Evolutionary conservation across 1,140 invertebrate genomes (phyloP).

Genomic region (Drepana arcuata): DNA sequence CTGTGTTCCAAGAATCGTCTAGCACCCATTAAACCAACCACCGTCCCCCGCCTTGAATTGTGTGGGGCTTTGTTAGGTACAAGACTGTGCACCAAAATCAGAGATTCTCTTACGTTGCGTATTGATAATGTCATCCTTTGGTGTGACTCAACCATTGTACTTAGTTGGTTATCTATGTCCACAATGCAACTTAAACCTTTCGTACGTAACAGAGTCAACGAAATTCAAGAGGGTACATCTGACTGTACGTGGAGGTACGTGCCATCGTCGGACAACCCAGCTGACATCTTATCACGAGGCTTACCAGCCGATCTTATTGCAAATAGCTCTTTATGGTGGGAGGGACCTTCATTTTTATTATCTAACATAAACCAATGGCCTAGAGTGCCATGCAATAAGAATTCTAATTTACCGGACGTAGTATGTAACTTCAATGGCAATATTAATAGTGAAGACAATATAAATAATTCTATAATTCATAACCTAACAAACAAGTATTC

Average conservation of each 20-base stretch:
- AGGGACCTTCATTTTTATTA: too few species aligned
- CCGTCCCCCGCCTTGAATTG: slow-evolving; percentile 7
- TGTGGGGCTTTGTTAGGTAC: slow-evolving; percentile 11
- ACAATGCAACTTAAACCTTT: slow-evolving; percentile 25
- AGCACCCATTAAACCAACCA: slow-evolving; percentile 6
- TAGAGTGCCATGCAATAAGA: too few species aligned
- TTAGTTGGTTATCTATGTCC: slow-evolving; percentile 30
- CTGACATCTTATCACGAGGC: slow-evolving; percentile 2
- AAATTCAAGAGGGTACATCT: slow-evolving; percentile 34
- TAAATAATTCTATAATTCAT: too few species aligned
- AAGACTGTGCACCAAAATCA: slow-evolving; percentile 9
- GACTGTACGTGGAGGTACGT: slow-evolving; percentile 2
- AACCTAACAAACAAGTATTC: too few species aligned
- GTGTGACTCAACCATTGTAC: slow-evolving; percentile 22
- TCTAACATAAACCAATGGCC: too few species aligned
- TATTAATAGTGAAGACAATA: too few species aligned
- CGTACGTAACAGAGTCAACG: slow-evolving; percentile 33
- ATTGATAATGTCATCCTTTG: too few species aligned
- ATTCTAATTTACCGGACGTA: too few species aligned
- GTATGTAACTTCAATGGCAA: too few species aligned
- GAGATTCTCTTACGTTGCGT: too few species aligned
- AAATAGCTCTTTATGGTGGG: neutral
- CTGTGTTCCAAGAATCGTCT: slow-evolving; percentile 11
- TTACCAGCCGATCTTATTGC: slow-evolving; percentile 4
- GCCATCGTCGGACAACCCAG: slow-evolving; percentile 1